Evolutionary conservation across 2,113 vertebrate species (phyloP).

Genomic region (Datnioides undecimradiatus): DNA sequence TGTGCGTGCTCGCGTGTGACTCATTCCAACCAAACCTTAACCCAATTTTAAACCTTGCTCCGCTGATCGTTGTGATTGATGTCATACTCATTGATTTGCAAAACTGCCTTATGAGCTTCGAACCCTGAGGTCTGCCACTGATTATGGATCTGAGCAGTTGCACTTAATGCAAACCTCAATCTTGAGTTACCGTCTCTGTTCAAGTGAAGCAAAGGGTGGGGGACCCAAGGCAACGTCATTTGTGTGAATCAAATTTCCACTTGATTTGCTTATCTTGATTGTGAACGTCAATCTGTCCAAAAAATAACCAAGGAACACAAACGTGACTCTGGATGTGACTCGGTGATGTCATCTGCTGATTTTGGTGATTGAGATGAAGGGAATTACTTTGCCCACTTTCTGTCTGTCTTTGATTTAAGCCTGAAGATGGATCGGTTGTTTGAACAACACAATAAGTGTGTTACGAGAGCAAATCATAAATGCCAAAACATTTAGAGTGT

Average conservation of each 20-base stretch:
- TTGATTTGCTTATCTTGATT: constrained; percentile 46
- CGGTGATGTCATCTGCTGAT: constrained; percentile 17
- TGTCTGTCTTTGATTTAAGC: background rate
- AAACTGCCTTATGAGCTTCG: constrained; percentile 24
- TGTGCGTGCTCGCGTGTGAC: constrained; percentile 23
- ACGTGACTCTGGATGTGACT: constrained; percentile 1
- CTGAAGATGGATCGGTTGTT: background rate
- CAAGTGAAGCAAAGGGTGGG: constrained; percentile 18
- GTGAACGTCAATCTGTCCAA: constrained; percentile 35
- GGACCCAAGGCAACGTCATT: constrained; percentile 1
- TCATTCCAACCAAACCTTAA: constrained; percentile 43
- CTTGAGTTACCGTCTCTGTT: constrained; percentile 25
- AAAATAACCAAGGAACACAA: constrained; percentile 6
- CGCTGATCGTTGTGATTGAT: constrained; percentile 56
- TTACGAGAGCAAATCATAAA: too few species aligned
- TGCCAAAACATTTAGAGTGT: too few species aligned
- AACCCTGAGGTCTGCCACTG: constrained; percentile 36
- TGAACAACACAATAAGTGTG: background rate
- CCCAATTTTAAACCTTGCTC: constrained; percentile 36
- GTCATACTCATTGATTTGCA: constrained; percentile 33
- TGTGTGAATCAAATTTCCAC: constrained; percentile 31
- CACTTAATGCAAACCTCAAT: constrained; percentile 25
- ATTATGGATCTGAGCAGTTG: constrained; percentile 45
- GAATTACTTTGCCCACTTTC: background rate
- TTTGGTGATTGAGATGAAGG: constrained; percentile 13